A percentile compares a stretch with the other conserved stretches of the same genome.
phyloP scores from a whole-genome alignment of 2,888 invertebrate species.

The Zaprionus bogoriensis region DNA sequence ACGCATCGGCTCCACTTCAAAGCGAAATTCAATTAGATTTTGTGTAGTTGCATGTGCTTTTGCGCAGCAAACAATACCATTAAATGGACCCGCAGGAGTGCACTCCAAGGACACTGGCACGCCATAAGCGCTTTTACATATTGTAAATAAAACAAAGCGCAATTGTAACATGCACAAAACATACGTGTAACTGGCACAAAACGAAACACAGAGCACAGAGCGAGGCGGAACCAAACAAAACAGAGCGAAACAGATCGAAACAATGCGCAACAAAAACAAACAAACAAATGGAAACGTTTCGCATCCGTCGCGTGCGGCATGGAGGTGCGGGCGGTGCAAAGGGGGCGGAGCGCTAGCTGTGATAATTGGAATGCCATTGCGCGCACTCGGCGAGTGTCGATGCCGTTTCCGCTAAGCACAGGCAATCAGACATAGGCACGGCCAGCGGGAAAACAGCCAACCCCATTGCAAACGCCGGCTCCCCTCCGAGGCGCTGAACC shows the following conservation, averaged over 20 bases:
- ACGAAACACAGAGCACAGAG: conserved; percentile 3
- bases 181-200: conserved; percentile 36
- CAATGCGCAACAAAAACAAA: conserved; percentile 32
- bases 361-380: conserved; percentile 65
- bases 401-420: conserved; percentile 61
- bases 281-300: conserved; percentile 30
- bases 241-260: conserved; percentile 29
- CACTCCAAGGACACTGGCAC: conserved; percentile 24
- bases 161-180: conserved; percentile 53
- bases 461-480: neutral
- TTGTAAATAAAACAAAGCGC: conserved; percentile 65
- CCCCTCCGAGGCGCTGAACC: neutral
- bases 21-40: neutral
- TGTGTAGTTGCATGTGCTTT: conserved; percentile 28
- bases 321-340: neutral
- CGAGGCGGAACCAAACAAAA: conserved; percentile 30
- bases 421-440: conserved; percentile 60
- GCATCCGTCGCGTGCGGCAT: neutral
- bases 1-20: conserved; percentile 1
- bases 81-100: conserved; percentile 32
- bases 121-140: conserved; percentile 50
- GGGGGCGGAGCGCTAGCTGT: conserved; percentile 12
- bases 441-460: neutral
- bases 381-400: conserved; percentile 29
- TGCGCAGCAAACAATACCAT: conserved; percentile 8